A percentile compares a stretch with the other conserved stretches of the same genome.
phyloP scores from a whole-genome alignment of 2,888 invertebrate species.

The Lypha dubia region DNA sequence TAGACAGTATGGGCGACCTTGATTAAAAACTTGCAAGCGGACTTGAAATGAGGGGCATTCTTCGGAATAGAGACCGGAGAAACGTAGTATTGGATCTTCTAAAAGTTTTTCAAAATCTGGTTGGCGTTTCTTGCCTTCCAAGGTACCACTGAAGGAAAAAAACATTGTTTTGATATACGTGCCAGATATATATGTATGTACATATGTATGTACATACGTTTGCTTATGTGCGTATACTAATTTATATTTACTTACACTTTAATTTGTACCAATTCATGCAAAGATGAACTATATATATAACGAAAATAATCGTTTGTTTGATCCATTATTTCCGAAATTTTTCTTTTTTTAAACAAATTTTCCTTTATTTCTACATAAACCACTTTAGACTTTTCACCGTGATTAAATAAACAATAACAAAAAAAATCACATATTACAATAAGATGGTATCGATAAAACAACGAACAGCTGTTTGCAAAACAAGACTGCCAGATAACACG shows the following conservation, averaged over 20 bases:
- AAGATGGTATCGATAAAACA: not conserved
- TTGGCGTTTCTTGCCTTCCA: constrained; percentile 94
- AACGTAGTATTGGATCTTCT: constrained; percentile 94
- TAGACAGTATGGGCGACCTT: constrained; percentile 91
- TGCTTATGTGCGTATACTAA: not conserved
- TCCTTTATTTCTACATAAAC: not conserved
- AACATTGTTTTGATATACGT: not conserved
- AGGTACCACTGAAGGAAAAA: constrained; percentile 89
- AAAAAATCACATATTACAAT: too few relatives aligned
- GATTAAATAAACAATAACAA: constrained; percentile 17
- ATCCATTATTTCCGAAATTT: constrained; percentile 75
- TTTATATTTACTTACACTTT: constrained; percentile 90
- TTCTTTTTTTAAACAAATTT: not conserved
- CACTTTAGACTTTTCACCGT: not conserved
- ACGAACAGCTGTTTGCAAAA: constrained; percentile 9
- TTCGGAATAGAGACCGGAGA: constrained; percentile 93
- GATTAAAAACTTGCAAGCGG: constrained; percentile 92
- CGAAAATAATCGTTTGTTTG: constrained; percentile 91
- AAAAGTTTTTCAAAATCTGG: constrained; percentile 95
- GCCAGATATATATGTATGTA: not conserved
- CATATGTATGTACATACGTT: not conserved
- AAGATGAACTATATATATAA: constrained; percentile 95
- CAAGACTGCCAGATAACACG: too few relatives aligned
- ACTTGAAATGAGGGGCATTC: constrained; percentile 95
- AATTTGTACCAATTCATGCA: constrained; percentile 93